Percentiles rank a stretch among this genome's conserved stretches.
phyloP scores from a whole-genome alignment of 92 coral and sea anemone species.

The Zoanthus solanderi region DNA sequence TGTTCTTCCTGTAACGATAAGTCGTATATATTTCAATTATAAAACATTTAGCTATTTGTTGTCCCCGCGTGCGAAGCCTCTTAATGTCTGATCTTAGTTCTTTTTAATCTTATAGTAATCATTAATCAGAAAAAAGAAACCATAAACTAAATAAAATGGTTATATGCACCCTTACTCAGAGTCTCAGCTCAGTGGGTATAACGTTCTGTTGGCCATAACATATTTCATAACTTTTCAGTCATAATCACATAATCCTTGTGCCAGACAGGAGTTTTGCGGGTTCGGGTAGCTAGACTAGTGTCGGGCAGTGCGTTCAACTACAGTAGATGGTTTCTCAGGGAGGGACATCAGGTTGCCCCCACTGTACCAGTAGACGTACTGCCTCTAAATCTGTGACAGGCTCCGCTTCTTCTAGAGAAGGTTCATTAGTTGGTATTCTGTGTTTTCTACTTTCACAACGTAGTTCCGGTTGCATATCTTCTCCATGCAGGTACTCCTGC shows the following conservation, averaged over 20 bases:
- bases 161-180: neutral
- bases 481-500: neutral
- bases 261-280: neutral
- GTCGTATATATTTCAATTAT: neutral
- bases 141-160: neutral
- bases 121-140: neutral
- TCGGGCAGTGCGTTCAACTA: neutral
- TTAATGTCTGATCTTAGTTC: neutral
- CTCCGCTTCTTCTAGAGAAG: neutral
- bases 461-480: neutral
- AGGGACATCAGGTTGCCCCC: neutral
- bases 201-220: neutral
- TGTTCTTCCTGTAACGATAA: too few species aligned
- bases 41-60: neutral
- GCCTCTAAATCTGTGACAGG: neutral
- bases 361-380: neutral
- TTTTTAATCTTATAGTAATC: neutral
- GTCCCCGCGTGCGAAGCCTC: neutral
- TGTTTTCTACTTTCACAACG: neutral
- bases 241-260: neutral
- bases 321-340: neutral
- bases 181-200: neutral
- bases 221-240: neutral
- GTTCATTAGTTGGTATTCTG: neutral
- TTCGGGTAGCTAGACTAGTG: neutral